Evolutionary conservation across 2,113 vertebrate species (phyloP), one percentile per base, ranked within the genome.

Genomic region (Equus quagga): DNA sequence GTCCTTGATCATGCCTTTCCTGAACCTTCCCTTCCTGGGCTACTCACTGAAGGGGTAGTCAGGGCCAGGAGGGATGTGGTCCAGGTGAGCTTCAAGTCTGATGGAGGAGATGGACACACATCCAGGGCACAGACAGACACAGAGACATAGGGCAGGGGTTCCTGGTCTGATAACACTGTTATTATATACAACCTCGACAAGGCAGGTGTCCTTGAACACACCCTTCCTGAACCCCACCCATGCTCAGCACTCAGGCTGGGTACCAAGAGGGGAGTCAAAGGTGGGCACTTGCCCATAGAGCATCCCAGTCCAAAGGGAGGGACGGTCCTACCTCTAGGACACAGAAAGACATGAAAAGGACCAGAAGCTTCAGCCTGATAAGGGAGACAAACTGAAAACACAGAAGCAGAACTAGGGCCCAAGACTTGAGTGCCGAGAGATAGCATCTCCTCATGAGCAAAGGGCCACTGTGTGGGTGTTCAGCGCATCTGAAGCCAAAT

Each of bases 181-280:
- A 54, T 15, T 54, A 54, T 15, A 54, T 14, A 54, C 51, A 14
- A 54, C 51, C 51, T 54, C 51, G 98, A 99, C 97, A 99, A 99
- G 99, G 99, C 99, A 96, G 96, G 98, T 54, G 91, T 46, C 82
- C 84, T 28, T 56, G 24, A 21, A 36, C 94, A 60, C 3, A 1
- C 65, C 36, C 2, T 92, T 56, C 94, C 97, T 90, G 65, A 80
- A 54, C 14, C 0, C 41, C 10, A 36, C 15, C 2, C 18, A 0
- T 65, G 31, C 0, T 12, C 18, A 78, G 21, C 6, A 44, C 13
- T 54, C 28, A 36, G 46, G 31, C 33, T 46, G 41, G 46, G 5
- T 21, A 33, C 23, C 31, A 13, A 90, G 23, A 19, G 6, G 36
- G n/a, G 12, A 92, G 41, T 41, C 51, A 65, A 64, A 75, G n/a